Evolutionary conservation across 2,113 vertebrate genomes (phyloP).

Genomic region (Fregetta grallaria): DNA sequence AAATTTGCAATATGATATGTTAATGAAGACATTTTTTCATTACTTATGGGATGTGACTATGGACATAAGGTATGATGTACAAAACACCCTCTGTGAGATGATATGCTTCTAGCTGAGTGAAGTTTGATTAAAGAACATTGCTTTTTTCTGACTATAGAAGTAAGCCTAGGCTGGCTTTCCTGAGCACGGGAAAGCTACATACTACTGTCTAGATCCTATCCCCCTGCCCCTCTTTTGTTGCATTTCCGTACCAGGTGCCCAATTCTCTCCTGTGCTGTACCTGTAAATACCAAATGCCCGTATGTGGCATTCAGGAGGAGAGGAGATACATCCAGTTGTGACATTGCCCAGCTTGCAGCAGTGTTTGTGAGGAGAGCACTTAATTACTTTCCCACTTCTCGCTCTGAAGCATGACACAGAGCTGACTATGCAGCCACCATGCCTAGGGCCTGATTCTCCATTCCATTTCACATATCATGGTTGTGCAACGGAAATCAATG

Average conservation of each 20-base stretch:
- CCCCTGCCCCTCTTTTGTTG: background rate
- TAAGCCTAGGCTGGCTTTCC: background rate
- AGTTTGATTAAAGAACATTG: background rate
- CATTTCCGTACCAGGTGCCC: background rate
- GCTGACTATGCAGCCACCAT: background rate
- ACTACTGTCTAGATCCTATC: background rate
- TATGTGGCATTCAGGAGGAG: background rate
- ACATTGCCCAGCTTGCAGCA: background rate
- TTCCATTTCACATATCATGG: background rate
- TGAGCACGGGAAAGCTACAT: background rate
- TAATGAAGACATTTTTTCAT: background rate
- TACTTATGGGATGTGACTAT: background rate
- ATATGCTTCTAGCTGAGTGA: background rate
- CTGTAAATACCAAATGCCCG: rapidly evolving
- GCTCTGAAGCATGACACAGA: rapidly evolving
- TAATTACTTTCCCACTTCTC: background rate
- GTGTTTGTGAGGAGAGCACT: background rate
- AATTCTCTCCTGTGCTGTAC: background rate
- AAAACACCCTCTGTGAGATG: background rate
- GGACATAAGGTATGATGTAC: background rate
- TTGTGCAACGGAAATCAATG: constrained; percentile 8
- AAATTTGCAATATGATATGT: background rate
- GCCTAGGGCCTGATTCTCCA: background rate
- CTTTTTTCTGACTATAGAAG: background rate
- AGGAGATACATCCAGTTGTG: background rate